phyloP scores from a whole-genome alignment of 2,888 invertebrate genomes.

The Mantis religiosa region DNA sequence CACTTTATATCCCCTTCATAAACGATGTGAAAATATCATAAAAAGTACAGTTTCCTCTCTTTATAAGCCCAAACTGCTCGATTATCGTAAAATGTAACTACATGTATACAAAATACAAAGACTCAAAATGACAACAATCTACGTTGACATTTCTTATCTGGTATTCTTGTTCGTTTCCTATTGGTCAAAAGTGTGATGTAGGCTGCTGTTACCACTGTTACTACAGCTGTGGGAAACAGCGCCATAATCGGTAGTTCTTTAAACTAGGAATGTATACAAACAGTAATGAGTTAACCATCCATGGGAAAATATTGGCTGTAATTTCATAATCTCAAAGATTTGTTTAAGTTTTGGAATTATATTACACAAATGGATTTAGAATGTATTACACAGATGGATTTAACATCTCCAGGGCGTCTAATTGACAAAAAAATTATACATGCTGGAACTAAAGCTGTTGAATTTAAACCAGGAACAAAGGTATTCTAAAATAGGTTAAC shows the following conservation, averaged over 20 bases:
- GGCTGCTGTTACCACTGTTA: not conserved
- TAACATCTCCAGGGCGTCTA: not conserved
- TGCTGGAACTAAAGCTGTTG: conserved; percentile 61
- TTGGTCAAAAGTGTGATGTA: not conserved
- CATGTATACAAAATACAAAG: too few relatives aligned
- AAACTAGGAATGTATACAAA: not conserved
- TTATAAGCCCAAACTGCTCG: not conserved
- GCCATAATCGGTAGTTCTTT: not conserved
- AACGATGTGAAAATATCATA: not conserved
- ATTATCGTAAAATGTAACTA: not conserved
- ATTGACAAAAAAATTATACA: conserved; percentile 66
- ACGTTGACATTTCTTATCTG: not conserved
- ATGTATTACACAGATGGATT: not conserved
- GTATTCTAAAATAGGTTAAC: conserved; percentile 45
- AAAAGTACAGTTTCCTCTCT: not conserved
- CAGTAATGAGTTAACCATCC: too few relatives aligned
- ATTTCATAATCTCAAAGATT: not conserved
- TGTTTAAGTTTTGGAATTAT: not conserved
- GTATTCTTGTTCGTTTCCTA: not conserved
- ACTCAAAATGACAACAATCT: not conserved
- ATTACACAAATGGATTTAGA: not conserved
- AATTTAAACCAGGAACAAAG: conserved; percentile 67
- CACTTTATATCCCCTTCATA: not conserved
- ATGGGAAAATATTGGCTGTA: too few relatives aligned
- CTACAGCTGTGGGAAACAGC: not conserved